Evolutionary conservation across 2,797 vertebrate genomes (phyloP).

Genomic region (Carcharodon carcharias): DNA sequence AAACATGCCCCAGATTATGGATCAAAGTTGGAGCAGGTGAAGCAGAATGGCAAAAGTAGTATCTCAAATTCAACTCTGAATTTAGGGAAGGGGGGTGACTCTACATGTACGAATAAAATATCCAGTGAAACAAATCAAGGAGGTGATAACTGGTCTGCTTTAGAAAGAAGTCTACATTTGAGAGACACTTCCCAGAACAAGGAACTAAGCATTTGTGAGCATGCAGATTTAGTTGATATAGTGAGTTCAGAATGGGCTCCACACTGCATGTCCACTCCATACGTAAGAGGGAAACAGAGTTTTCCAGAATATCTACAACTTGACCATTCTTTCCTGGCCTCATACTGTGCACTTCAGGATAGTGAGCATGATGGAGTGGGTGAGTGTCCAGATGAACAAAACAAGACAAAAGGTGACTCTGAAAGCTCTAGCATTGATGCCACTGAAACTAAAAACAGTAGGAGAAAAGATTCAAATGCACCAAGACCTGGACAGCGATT

Average conservation of each 20-base stretch:
- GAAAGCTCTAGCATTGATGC: neutral
- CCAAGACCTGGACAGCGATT: neutral
- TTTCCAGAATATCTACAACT: neutral
- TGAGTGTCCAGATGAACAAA: neutral
- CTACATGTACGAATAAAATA: neutral
- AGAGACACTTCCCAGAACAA: neutral
- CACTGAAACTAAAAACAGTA: neutral
- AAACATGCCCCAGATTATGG: neutral
- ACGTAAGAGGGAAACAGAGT: neutral
- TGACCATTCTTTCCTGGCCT: neutral
- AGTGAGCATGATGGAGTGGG: neutral
- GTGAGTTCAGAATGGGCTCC: conserved; percentile 8
- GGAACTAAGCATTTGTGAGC: neutral
- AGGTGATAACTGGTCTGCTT: neutral
- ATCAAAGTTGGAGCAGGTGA: neutral
- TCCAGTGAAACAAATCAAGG: neutral
- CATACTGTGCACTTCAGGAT: neutral
- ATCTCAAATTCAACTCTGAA: neutral
- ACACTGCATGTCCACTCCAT: neutral
- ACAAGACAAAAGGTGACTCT: neutral
- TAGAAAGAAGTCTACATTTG: neutral
- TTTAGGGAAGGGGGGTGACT: neutral
- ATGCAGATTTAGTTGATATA: neutral
- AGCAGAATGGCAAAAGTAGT: neutral
- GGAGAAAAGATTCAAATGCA: neutral